These are phyloP conservation scores for Polymixis lichenea DNA, from an alignment of 2,888 invertebrate genomes.

Conservation along the genomic window DNA sequence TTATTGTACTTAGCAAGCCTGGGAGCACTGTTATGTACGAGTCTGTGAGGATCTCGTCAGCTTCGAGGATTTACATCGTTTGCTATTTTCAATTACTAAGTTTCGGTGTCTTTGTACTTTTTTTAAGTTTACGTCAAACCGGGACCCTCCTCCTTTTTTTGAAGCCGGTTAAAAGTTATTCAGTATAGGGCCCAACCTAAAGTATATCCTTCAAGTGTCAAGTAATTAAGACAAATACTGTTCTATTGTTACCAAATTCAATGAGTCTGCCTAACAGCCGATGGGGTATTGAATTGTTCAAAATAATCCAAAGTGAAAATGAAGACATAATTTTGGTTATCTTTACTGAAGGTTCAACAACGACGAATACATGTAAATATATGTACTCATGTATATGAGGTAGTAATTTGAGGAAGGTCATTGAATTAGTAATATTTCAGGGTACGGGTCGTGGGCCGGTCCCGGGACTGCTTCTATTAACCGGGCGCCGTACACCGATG, in stretches of 20 bases:
- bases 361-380: conserved; percentile 21
- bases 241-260: too few relatives aligned
- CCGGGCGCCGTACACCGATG: conserved; percentile 19
- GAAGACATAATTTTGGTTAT: not conserved
- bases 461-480: conserved; percentile 48
- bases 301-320: conserved; percentile 2
- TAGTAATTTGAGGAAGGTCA: conserved; percentile 59
- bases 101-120: not conserved
- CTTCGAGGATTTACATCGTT: too few relatives aligned
- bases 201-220: too few relatives aligned
- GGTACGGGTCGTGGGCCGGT: conserved; percentile 56
- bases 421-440: conserved; percentile 61
- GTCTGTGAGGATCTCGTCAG: too few relatives aligned
- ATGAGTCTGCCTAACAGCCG: too few relatives aligned
- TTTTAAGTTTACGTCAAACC: too few relatives aligned
- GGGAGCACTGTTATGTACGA: too few relatives aligned
- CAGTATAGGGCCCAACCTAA: not conserved
- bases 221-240: too few relatives aligned
- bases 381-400: conserved; percentile 23
- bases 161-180: not conserved
- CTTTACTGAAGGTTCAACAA: conserved; percentile 18
- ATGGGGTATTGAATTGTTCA: too few relatives aligned
- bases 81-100: too few relatives aligned
- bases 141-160: too few relatives aligned
- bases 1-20: too few relatives aligned